Evolutionary conservation across 2,888 invertebrate species (phyloP), one percentile per base, ranked within the genome.

Genomic region (Ethmia dodecea): DNA sequence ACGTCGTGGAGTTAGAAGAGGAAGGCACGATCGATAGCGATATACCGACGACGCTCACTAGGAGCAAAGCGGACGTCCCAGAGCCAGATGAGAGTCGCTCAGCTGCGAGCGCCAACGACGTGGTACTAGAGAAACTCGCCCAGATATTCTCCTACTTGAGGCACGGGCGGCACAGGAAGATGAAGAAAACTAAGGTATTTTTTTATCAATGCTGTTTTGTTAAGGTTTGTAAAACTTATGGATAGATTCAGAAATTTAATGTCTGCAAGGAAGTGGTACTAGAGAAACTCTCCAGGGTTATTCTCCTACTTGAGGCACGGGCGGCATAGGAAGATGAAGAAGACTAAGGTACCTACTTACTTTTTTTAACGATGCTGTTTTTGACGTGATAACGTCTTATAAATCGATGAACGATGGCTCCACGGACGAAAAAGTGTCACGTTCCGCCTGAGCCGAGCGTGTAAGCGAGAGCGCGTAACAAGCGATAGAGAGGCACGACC

Each of bases 221-320:
- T 18, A 5, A 5, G 18, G 18, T 5, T 18, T 18, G 18, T 18
- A n/a, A n/a, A n/a, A n/a, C n/a, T n/a, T n/a, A n/a, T n/a, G n/a
- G n/a, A n/a, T n/a, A n/a, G n/a, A n/a, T n/a, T n/a, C n/a, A n/a
- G n/a, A n/a, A n/a, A n/a, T n/a, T n/a, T n/a, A n/a, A n/a, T n/a
- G n/a, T n/a, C n/a, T n/a, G 94, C 16, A 94, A 94, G 55, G 94
- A 94, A 43, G 93, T 93, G 30, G 96, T 99, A 2, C 94, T 99
- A 40, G 98, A 99, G 62, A 99, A 99, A 68, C 79, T 99, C 14
- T 95, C 98, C 0, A 98, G 98, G 99, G 80, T 99, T 99, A 62
- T 88, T 99, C 44, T 95, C 97, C 0, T 99, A 99, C 51, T 75
- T 99, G 13, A 87, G 99, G 1, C 96, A 97, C 61, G 92, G 92